phyloP scores from a whole-genome alignment of 2,113 vertebrate species.

The Bubo scandiacus region DNA sequence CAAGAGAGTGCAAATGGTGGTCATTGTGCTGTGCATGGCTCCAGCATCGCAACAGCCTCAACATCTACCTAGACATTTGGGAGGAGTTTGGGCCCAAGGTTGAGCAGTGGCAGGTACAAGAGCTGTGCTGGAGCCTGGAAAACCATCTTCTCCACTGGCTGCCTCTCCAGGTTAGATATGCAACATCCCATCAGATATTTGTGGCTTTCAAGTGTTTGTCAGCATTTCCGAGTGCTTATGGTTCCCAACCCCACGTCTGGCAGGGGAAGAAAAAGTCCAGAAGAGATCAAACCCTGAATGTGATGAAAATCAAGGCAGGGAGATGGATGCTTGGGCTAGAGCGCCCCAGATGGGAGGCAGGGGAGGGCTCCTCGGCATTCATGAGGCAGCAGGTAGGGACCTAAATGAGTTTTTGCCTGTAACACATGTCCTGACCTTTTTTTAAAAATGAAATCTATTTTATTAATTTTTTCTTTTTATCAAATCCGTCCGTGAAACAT shows the following conservation, averaged over 20 bases:
- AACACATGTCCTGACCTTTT: constrained; percentile 80
- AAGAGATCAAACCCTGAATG: not conserved
- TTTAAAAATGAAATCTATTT: constrained; percentile 73
- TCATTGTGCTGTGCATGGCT: not conserved
- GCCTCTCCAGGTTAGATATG: not conserved
- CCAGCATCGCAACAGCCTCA: not conserved
- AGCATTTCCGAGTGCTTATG: not conserved
- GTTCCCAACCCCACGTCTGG: not conserved
- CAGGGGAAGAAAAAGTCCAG: not conserved
- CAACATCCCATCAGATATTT: not conserved
- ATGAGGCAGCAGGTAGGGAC: not conserved
- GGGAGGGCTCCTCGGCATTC: not conserved
- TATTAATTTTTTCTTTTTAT: constrained; percentile 78
- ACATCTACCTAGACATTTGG: not conserved
- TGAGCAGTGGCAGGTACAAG: not conserved
- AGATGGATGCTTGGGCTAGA: not conserved
- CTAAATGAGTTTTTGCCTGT: constrained; percentile 72
- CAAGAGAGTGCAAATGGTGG: not conserved
- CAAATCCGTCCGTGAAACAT: constrained; percentile 18
- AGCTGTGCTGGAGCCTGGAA: not conserved
- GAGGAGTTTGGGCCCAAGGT: not conserved
- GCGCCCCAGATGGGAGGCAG: not conserved
- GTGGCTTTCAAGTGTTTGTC: not conserved
- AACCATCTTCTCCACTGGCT: not conserved
- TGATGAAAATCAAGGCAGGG: not conserved